Evolutionary conservation across 1,140 invertebrate species (phyloP), one percentile per base, ranked within the genome.

Genomic region (Anagrus nilaparvatae): DNA sequence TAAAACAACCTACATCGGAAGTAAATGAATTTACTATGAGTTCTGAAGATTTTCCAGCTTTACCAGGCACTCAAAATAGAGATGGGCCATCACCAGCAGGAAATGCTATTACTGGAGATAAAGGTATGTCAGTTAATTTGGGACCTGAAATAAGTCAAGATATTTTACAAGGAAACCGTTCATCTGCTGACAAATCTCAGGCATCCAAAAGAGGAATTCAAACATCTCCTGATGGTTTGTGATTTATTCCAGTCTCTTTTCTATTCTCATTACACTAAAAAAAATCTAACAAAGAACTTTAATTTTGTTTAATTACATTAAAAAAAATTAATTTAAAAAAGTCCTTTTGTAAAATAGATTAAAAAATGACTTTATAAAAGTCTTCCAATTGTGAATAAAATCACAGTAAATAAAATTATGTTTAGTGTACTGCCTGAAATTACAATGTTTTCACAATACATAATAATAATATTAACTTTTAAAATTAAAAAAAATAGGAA

Each of bases 41-140:
- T 52, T 89, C 84, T 50, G 95, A 99, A 73, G 96, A 99, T 69
- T 99, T 99, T 72, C 95, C 95, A 49, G 95, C 96, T 59, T 74
- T 99, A 66, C 96, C 82, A 44, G 82, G 79, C 63, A 84, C 74
- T 53, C 73, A 72, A 53, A 64, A 67, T 52, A 66, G 72, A 54
- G 71, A 72, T 43, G 70, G 71, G 5, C 63, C 70, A 9, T 72
- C 72, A 19, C 71, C 72, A 4, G 71, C 70, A 25, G 65, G 65
- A 18, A 70, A 61, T 41, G 56, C 67, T 34, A 34, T 43, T 29
- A 63, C 65, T 27, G 70, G 71, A 49, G 75, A 76, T 54, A 77
- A 76, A 58, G 63, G 52, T 45, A 69, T 73, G 52, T 65, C 68
- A 36, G 73, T 75, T 44, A 68, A 67, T 48, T 56, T 69, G 24